Evolutionary conservation across 2,888 invertebrate species (phyloP).

Genomic region (Zhuqinia jingwanae): DNA sequence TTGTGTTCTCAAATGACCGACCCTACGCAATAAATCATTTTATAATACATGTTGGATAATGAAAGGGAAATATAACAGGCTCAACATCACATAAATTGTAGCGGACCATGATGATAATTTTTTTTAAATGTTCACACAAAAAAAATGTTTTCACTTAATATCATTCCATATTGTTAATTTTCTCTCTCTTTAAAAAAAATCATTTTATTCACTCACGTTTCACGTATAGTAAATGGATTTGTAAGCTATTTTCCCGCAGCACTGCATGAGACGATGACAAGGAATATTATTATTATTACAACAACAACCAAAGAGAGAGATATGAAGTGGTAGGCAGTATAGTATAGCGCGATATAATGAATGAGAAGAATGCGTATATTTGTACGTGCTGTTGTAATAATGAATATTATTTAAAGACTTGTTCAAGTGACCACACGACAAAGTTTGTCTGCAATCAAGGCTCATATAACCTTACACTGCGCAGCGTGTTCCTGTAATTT

Average conservation of each 20-base stretch:
- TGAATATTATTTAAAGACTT: slow-evolving; percentile 47
- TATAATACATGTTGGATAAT: slow-evolving; percentile 19
- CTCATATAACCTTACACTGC: slow-evolving; percentile 30
- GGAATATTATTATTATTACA: slow-evolving; percentile 14
- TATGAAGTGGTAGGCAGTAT: neutral
- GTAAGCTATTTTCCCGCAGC: slow-evolving; percentile 24
- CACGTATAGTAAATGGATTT: slow-evolving; percentile 42
- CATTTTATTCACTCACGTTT: slow-evolving; percentile 54
- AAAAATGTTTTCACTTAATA: slow-evolving; percentile 59
- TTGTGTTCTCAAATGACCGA: slow-evolving; percentile 13
- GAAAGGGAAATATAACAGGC: slow-evolving; percentile 29
- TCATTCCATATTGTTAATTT: slow-evolving; percentile 56
- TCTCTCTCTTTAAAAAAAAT: slow-evolving; percentile 35
- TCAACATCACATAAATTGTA: neutral
- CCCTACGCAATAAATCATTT: slow-evolving; percentile 22
- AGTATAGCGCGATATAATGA: slow-evolving; percentile 33
- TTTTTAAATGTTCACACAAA: neutral
- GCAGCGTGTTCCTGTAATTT: slow-evolving; percentile 52
- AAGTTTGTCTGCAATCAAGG: slow-evolving; percentile 49
- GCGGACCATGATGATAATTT: slow-evolving; percentile 13
- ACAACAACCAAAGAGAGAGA: too few species aligned
- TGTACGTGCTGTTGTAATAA: slow-evolving; percentile 26
- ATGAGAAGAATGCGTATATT: slow-evolving; percentile 41
- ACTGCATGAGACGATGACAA: slow-evolving; percentile 48
- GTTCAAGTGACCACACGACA: slow-evolving; percentile 49